Evolutionary conservation across 1,140 invertebrate species (phyloP), one percentile per base, ranked within the genome.

Genomic region (Bombus waltoni): DNA sequence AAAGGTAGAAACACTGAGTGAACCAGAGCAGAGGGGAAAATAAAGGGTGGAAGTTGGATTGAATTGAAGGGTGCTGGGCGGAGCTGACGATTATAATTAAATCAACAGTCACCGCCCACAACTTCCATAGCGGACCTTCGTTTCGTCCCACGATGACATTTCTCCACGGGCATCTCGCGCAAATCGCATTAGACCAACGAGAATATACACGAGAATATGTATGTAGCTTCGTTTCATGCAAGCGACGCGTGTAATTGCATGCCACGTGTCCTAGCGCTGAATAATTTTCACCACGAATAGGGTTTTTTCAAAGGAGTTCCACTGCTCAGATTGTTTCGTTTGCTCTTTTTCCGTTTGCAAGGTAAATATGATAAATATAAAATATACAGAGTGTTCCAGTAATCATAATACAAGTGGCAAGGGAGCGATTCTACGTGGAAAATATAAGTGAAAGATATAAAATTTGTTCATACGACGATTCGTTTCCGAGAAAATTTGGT

Each of bases 51-150:
- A 91, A 93, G 89, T 92, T 90, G 93, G 91, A 92, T 93, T 92
- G 93, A 93, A 94, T 92, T 94, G 91, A 92, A 94, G 93, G 92
- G 91, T 91, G 90, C 88, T 74, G 92, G 93, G 94, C 93, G 93
- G 93, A 93, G 92, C 92, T 92, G 92, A 93, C 93, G 93, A 94
- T 94, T 92, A 94, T 93, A 94, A 94, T 94, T 94, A 93, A 94
- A 94, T 94, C 94, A 94, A 94, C 94, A 93, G 93, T 94, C 93
- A 93, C 93, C 94, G 93, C 94, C 93, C 93, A 91, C 92, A 88
- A 84, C 89, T 93, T 92, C 90, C 82, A 91, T 91, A 90, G 65
- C 90, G 74, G 62, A 74, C 40, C 82, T 74, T 80, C 44, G 18
- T 68, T 57, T 70, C 74, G 65, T 62, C 15, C 70, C 38, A n/a